Conservation (phyloP, 2,113 vertebrate genomes). For the Fulica atra region DNA sequence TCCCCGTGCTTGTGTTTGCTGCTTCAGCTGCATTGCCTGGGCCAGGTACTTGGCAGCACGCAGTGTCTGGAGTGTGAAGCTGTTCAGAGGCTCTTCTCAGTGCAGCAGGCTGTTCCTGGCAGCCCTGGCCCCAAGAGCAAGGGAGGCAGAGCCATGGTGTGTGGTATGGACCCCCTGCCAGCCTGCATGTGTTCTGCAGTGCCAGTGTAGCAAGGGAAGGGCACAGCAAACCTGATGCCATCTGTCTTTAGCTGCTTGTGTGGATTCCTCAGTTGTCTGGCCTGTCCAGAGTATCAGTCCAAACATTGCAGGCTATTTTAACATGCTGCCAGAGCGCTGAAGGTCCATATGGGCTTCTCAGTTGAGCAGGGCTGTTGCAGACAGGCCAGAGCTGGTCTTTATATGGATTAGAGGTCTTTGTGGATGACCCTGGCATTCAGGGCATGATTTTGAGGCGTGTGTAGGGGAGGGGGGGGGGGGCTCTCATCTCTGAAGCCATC, state of each 20-base stretch:
- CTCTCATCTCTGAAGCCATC: background rate
- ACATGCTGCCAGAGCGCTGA: background rate
- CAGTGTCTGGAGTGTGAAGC: background rate
- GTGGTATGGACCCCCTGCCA: background rate
- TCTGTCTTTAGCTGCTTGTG: background rate
- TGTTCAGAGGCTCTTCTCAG: background rate
- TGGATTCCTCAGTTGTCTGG: background rate
- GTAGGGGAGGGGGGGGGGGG: too few species aligned
- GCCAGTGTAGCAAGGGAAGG: background rate
- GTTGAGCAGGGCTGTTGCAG: background rate
- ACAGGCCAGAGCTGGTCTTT: background rate
- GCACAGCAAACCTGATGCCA: background rate
- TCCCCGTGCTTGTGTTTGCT: background rate
- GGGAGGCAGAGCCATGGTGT: background rate
- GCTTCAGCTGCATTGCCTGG: background rate
- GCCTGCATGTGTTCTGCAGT: background rate
- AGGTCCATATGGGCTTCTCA: background rate
- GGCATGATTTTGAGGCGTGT: background rate
- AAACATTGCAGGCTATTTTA: background rate
- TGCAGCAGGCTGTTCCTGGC: background rate
- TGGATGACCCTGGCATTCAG: background rate
- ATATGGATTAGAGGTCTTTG: slow-evolving; percentile 30
- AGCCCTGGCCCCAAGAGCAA: background rate
- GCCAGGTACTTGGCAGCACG: background rate
- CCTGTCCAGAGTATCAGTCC: background rate